These are phyloP conservation scores for Seira musarum DNA, from an alignment of 2,888 invertebrate genomes.

Conservation along the genomic window DNA sequence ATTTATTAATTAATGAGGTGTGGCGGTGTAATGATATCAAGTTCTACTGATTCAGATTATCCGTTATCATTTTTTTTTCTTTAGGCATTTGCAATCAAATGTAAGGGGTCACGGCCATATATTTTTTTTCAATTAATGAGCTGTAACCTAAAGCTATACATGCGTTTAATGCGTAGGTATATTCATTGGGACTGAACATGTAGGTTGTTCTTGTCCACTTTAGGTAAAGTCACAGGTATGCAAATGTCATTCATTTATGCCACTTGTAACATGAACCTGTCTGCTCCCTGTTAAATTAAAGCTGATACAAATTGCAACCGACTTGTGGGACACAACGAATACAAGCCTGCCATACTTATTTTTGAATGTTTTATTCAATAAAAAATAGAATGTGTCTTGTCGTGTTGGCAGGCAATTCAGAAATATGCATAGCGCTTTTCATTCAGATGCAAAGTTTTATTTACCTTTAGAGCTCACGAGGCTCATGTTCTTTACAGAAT, in stretches of 20 bases:
- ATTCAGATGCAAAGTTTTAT: neutral
- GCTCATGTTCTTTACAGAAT: slow-evolving; percentile 14
- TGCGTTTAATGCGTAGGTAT: no score
- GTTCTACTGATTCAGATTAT: neutral
- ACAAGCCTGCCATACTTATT: neutral
- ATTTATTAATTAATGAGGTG: slow-evolving; percentile 7
- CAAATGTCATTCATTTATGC: neutral
- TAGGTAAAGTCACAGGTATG: no score
- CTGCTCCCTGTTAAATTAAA: neutral
- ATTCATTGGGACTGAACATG: neutral
- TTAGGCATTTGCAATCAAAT: neutral
- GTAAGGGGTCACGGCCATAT: neutral
- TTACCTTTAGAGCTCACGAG: neutral
- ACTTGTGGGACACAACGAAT: neutral
- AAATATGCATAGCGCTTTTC: no score
- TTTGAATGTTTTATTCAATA: neutral
- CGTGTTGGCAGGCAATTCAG: neutral
- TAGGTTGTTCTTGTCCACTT: slow-evolving; percentile 21
- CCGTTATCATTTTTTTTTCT: no score
- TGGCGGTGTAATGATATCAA: neutral
- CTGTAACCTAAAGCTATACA: neutral
- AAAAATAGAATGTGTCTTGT: neutral
- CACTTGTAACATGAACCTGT: neutral
- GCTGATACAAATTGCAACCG: neutral
- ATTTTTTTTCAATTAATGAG: neutral